Base-by-base conservation (phyloP, 2,113 vertebrate species). In the Bucco capensis region DNA sequence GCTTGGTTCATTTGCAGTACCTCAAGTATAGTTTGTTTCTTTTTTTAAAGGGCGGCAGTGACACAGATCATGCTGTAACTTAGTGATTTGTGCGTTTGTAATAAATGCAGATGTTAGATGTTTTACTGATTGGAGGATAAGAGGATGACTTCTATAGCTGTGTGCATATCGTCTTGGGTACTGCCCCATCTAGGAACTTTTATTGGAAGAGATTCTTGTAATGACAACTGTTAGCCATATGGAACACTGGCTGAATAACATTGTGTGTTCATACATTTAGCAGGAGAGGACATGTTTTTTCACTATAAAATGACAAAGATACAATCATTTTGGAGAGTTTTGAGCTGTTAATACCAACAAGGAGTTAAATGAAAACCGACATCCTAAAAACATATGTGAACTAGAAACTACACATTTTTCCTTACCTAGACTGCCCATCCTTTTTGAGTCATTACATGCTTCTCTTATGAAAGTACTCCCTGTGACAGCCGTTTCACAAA, bases 101-200 rank as follows among this genome's bases (percentile, higher is more conserved):
- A 18, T 81, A 74, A 71, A 46, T 13, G 24, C 3, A 35, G n/a
- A 5, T 23, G 12, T 25, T 61, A 19, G 6, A 1, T 67, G 5
- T 62, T 74, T 81, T n/a, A 53, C 35, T 22, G 60, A 4, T 19
- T 37, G n/a, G 9, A 22, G 12, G 18, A 25, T 64, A 54, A 25
- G 51, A 74, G 5, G 27, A n/a, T 69, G 14, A 2, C 3, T 27
- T 37, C 23, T 57, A 3, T 3, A 2, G 11, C 28, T 61, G 3
- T 11, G 14, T 13, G 38, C 2, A 0, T 33, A 5, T 33, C 9
- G 2, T 64, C n/a, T 19, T 46, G 19, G 30, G 9, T 47, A 16
- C 12, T 60, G 15, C 27, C 19, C 18, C 8, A 12, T 74, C 77
- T 47, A 10, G 22, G 35, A 57, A 49, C 53, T 53, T 35, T 53